Percentiles rank a stretch among this genome's conserved stretches.
Evolutionary conservation across 1,140 invertebrate species (phyloP).

Genomic region (Diabrotica virgifera): DNA sequence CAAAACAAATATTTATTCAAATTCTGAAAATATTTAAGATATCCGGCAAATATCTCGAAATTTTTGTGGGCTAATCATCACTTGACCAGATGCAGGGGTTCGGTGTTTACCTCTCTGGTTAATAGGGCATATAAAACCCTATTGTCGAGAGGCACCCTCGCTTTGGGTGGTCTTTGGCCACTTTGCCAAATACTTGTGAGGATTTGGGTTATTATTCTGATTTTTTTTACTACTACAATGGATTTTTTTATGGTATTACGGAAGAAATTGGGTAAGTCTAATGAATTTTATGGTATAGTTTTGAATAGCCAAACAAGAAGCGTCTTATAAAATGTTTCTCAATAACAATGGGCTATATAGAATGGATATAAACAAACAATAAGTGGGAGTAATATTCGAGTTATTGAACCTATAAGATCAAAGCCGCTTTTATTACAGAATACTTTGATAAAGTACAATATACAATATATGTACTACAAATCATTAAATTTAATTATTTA

Average conservation of each 20-base stretch:
- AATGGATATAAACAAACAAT: no score
- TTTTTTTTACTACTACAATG: background rate
- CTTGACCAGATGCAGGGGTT: background rate
- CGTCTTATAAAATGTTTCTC: no score
- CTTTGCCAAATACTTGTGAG: background rate
- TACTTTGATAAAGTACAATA: no score
- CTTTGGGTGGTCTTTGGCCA: background rate
- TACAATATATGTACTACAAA: no score
- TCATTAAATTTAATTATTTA: no score
- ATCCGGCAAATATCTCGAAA: background rate
- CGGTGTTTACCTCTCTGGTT: background rate
- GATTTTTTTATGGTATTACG: background rate
- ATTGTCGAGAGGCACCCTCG: background rate
- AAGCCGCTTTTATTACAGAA: no score
- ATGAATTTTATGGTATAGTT: no score
- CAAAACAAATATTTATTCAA: background rate
- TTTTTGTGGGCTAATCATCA: background rate
- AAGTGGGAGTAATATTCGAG: no score
- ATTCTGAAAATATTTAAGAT: constrained; percentile 1
- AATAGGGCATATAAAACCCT: constrained; percentile 2
- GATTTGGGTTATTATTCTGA: background rate
- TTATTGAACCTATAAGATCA: no score
- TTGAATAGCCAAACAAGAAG: no score
- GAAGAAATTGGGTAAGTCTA: no score
- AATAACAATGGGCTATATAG: no score